A percentile compares a stretch with the other conserved stretches of the same genome.
Conservation (phyloP, 2,888 invertebrate genomes). For the Nomada hirtipes region DNA sequence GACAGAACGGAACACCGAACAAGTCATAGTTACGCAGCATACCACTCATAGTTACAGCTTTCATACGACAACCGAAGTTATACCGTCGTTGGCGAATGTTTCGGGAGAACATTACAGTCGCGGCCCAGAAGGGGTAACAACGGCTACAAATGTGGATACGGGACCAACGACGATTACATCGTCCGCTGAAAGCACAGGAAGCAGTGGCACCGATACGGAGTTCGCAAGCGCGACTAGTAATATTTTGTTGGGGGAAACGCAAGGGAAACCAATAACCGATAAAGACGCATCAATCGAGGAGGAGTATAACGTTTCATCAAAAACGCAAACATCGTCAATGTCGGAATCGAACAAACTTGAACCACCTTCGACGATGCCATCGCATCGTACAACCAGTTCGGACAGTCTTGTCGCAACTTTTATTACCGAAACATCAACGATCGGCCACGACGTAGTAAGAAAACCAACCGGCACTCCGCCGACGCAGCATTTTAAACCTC, state of each 20-base stretch:
- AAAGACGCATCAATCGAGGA: neutral
- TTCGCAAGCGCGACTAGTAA: no score
- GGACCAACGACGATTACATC: neutral
- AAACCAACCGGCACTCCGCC: neutral
- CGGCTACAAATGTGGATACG: neutral
- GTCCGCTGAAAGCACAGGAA: neutral
- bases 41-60: slow-evolving; percentile 16
- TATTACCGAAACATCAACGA: neutral
- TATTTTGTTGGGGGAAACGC: neutral
- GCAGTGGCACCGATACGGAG: no score
- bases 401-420: neutral
- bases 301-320: neutral
- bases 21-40: neutral
- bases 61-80: slow-evolving; percentile 13
- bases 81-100: neutral
- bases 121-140: neutral
- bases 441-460: neutral
- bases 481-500: slow-evolving; percentile 57
- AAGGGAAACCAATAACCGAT: neutral
- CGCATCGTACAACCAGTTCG: neutral
- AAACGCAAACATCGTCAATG: neutral
- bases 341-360: neutral
- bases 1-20: slow-evolving; percentile 71
- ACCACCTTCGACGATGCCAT: neutral
- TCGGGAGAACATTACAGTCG: neutral